These are phyloP conservation scores for Burhinus oedicnemus DNA, from an alignment of 2,113 vertebrate species.

Conservation along the genomic window DNA sequence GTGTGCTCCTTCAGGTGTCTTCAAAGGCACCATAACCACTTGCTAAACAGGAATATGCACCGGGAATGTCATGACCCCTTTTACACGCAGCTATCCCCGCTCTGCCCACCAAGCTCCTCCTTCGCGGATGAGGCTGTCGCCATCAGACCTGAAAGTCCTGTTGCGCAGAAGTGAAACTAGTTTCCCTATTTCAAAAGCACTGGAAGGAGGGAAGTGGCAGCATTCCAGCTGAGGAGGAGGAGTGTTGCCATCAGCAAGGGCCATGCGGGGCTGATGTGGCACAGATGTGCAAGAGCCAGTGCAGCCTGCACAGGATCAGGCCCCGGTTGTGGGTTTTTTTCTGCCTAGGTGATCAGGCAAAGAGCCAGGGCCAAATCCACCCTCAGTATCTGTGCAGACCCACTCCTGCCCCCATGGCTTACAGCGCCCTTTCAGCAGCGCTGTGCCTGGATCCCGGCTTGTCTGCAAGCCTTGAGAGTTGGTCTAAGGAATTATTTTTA, in stretches of 20 bases:
- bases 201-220: rapidly evolving
- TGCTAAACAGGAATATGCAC: not conserved
- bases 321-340: not conserved
- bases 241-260: too few relatives aligned
- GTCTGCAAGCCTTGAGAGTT: not conserved
- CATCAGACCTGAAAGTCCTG: conserved; percentile 10
- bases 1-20: not conserved
- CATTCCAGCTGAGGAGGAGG: not conserved
- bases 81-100: not conserved
- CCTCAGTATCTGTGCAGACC: not conserved
- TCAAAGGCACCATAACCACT: not conserved
- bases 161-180: not conserved
- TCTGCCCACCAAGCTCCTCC: not conserved
- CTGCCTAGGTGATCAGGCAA: not conserved
- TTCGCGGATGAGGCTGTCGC: rapidly evolving
- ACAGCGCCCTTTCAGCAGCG: not conserved
- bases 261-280: too few relatives aligned
- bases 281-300: not conserved
- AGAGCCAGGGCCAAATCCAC: not conserved
- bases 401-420: not conserved
- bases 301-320: not conserved
- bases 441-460: not conserved
- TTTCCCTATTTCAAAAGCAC: not conserved
- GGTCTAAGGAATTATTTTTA: not conserved
- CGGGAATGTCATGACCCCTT: not conserved